Evolutionary conservation across 2,797 vertebrate species (phyloP), one percentile per base, ranked within the genome.

Genomic region (Morelia viridis): DNA sequence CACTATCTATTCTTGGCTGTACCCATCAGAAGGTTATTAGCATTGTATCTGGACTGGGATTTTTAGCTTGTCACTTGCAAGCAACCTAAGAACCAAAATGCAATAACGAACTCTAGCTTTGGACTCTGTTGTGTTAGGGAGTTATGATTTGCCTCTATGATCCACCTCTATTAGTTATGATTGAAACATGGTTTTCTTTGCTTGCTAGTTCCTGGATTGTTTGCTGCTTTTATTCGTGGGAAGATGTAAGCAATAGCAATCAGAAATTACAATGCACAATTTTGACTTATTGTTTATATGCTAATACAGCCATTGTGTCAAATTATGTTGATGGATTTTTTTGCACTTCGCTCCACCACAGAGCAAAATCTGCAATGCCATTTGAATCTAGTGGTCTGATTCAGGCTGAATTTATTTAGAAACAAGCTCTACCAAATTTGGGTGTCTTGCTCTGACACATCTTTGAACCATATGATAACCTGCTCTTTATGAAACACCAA

Each of bases 401-500:
- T 6, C 60, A 62, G 61, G 61, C 1, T 41, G 22, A 24, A 35
- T 35, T 71, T 56, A 56, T 56, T 89, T 53, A 22, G 28, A 57
- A 71, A 13, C 4, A n/a, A 88, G 15, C 53, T 15, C 56, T 61
- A 28, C 1, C 26, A 35, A 24, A 65, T 65, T 5, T 28, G 31
- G 11, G 46, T 28, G 50, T 11, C 50, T 26, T 87, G 35, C 24
- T 87, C 35, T 6, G 7, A 13, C 5, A 22, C 15, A 15, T 41
- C 5, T 60, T 56, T 35, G 24, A 1, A n/a, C 4, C 46, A 22
- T 1, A 56, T 1, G 90, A 1, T 56, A 58, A 31, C 90, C 87
- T 91, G 1, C 71, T 95, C 57, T 93, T 91, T 71, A 64, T 28
- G 17, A 90, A 60, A 2, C 17, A 8, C n/a, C 26, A 87, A 83